These are phyloP conservation scores for Pherbina coryleti DNA, from an alignment of 2,888 invertebrate genomes.

Conservation along the genomic window DNA sequence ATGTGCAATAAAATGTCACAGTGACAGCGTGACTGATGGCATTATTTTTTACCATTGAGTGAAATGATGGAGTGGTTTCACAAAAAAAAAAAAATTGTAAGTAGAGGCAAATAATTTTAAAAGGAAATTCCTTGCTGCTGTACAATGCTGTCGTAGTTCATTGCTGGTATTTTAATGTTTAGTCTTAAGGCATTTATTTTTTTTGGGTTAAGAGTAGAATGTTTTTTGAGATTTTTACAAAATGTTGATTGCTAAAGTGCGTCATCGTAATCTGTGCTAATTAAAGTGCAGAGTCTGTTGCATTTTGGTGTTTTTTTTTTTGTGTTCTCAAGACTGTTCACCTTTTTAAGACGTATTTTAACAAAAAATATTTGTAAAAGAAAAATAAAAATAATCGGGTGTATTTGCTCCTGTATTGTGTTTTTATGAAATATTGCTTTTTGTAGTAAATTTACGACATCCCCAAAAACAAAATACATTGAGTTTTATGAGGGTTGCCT, in stretches of 20 bases:
- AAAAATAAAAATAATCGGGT: too few relatives aligned
- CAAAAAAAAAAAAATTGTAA: not conserved
- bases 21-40: constrained; percentile 38
- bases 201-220: not conserved
- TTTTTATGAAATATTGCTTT: too few relatives aligned
- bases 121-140: constrained; percentile 25
- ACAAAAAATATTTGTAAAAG: too few relatives aligned
- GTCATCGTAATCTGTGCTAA: not conserved
- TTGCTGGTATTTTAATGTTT: constrained; percentile 21
- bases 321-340: too few relatives aligned
- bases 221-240: not conserved
- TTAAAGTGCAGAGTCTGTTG: not conserved
- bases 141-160: not conserved
- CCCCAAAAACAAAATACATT: too few relatives aligned
- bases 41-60: constrained; percentile 26
- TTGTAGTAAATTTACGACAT: too few relatives aligned
- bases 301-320: too few relatives aligned
- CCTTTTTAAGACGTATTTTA: too few relatives aligned
- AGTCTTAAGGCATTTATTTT: constrained; percentile 4
- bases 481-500: too few relatives aligned
- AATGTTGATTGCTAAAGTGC: not conserved
- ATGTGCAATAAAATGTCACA: constrained; percentile 35
- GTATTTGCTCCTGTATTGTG: too few relatives aligned
- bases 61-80: constrained; percentile 25
- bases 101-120: constrained; percentile 25